Conservation (phyloP, 2,113 vertebrate species). For the Xiphophorus maculatus region DNA sequence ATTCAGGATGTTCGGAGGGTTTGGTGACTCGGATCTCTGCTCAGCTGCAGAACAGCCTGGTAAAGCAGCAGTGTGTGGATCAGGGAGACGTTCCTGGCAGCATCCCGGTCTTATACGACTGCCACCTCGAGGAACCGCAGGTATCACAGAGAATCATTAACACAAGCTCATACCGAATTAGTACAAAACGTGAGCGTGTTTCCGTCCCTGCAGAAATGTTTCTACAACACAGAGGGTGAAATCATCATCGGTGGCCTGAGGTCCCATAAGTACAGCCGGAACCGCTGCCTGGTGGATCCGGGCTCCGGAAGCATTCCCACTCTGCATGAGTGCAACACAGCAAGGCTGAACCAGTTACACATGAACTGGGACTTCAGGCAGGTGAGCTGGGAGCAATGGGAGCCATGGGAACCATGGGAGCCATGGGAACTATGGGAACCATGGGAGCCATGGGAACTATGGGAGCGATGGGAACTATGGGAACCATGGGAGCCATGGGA, state of each 20-base stretch:
- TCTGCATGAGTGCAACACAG: constrained; percentile 59
- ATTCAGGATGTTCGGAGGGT: no score
- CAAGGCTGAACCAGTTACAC: constrained; percentile 34
- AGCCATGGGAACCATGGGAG: no score
- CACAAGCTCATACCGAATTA: not conserved
- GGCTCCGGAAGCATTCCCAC: constrained; percentile 53
- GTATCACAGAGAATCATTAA: constrained; percentile 11
- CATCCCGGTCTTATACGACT: constrained; percentile 61
- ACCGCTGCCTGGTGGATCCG: constrained; percentile 68
- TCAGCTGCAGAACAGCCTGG: constrained; percentile 56
- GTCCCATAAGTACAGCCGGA: constrained; percentile 49
- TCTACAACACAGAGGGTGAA: constrained; percentile 50
- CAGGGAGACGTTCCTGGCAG: constrained; percentile 66
- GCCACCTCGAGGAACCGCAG: constrained; percentile 58
- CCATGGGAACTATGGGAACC: no score
- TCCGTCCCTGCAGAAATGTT: constrained; percentile 42
- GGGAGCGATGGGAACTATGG: no score
- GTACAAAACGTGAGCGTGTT: not conserved
- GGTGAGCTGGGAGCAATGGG: constrained; percentile 38
- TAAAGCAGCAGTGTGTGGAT: constrained; percentile 53
- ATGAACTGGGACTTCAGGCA: constrained; percentile 76
- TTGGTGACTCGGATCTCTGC: not conserved
- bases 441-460: no score
- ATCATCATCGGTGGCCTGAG: constrained; percentile 54
- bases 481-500: no score